Percentiles rank a stretch among this genome's conserved stretches.
These are phyloP conservation scores for Pleuronectes platessa DNA, from an alignment of 2,113 vertebrate species.

Conservation along the genomic window DNA sequence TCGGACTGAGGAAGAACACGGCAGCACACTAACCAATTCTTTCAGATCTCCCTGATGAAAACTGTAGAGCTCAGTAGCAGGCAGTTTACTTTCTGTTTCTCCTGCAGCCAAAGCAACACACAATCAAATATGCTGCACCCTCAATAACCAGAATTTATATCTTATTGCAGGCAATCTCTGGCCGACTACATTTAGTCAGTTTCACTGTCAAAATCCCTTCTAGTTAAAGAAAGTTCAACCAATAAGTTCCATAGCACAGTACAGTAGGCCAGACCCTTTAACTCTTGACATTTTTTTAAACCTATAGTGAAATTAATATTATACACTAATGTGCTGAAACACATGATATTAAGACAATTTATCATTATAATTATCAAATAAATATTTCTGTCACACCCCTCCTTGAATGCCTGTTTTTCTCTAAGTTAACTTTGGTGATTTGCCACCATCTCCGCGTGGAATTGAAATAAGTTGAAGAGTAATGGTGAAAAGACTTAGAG, in stretches of 20 bases:
- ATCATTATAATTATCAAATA: too few species aligned
- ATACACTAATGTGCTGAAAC: too few species aligned
- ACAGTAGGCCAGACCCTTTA: neutral
- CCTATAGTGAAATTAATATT: too few species aligned
- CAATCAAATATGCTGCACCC: neutral
- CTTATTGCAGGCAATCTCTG: neutral
- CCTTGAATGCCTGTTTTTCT: too few species aligned
- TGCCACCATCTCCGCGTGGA: too few species aligned
- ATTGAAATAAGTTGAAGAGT: too few species aligned
- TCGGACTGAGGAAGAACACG: neutral
- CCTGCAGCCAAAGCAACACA: neutral
- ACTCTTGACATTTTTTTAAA: too few species aligned
- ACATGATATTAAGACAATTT: too few species aligned
- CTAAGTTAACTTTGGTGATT: too few species aligned
- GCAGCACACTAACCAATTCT: conserved; percentile 44
- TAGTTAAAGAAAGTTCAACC: neutral
- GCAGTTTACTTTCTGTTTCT: conserved; percentile 5
- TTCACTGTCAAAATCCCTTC: neutral
- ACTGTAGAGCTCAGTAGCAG: conserved; percentile 21
- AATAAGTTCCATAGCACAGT: neutral
- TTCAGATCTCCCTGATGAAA: conserved; percentile 50
- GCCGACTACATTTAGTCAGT: neutral
- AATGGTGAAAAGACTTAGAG: too few species aligned
- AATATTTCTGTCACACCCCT: too few species aligned
- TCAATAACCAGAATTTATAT: neutral